Evolutionary conservation across 1,140 invertebrate genomes (phyloP), one percentile per base, ranked within the genome.

Genomic region (Drosophila persimilis): DNA sequence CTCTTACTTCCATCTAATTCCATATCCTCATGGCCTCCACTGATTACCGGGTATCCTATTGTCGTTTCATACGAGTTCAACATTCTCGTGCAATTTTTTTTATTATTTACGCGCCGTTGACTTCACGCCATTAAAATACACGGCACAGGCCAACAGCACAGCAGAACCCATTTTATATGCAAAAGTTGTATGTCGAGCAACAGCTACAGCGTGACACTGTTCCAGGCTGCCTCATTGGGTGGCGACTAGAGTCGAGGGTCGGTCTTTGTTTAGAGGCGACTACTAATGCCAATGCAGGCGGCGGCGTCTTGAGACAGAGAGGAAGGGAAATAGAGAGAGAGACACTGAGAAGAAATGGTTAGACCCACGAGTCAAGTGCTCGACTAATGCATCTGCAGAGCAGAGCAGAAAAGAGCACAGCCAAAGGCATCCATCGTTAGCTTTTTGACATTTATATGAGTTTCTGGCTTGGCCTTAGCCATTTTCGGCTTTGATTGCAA

Each of bases 101-200:
- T 55, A 59, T 72, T 80, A 80, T 88, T 89, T 84, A 84, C 84
- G 84, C 80, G 77, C 80, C 80, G 84, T 72, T 89, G 84, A 80
- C 64, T 89, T 89, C 85, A 84, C 80, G 84, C 84, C 84, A 89
- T 80, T 86, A 86, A 86, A 80, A 81, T 46, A 72, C 80, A 80
- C 60, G 52, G 62, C 62, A 62, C 77, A 86, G 77, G 81, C 77
- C 70, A 70, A 39, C 35, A 39, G 35, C 60, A 76, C 58, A 69
- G 53, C 41, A 26, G 60, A 67, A 15, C 55, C 11, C 78, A 61
- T 64, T 61, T 63, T 64, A 73, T 69, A 84, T 84, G 80, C 69
- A 88, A 86, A 79, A 72, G 72, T 62, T 73, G 80, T 70, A 77
- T 58, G 77, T 55, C 61, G 64, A 60, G 53, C 59, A 63, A 48